Conservation (phyloP, 2,888 invertebrate genomes). For the Catocala sponsa region DNA sequence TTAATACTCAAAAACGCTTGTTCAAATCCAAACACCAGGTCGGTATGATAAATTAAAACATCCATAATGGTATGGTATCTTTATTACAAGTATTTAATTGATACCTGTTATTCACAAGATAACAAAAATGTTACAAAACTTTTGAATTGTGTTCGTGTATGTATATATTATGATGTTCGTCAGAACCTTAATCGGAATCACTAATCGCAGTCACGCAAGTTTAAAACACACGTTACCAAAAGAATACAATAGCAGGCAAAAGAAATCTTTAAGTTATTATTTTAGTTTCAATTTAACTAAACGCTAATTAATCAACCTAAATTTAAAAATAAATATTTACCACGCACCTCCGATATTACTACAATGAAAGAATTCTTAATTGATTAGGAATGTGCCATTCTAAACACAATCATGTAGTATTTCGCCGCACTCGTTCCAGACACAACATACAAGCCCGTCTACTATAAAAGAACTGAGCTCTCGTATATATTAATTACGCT, state of each 20-base stretch:
- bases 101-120: constrained; percentile 75
- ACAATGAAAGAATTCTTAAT: constrained; percentile 54
- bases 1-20: no score
- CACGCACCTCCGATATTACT: constrained; percentile 67
- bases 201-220: constrained; percentile 38
- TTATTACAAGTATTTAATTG: constrained; percentile 78
- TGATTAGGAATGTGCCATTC: constrained; percentile 65
- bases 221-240: constrained; percentile 34
- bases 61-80: constrained; percentile 73
- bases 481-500: constrained; percentile 36
- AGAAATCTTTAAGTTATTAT: constrained; percentile 45
- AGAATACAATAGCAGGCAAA: constrained; percentile 36
- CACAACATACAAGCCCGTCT: constrained; percentile 28
- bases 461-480: constrained; percentile 26
- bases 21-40: no score
- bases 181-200: constrained; percentile 30
- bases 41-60: constrained; percentile 59
- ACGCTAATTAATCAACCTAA: constrained; percentile 60
- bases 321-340: constrained; percentile 75
- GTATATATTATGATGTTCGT: constrained; percentile 29
- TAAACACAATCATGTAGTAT: constrained; percentile 49
- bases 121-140: constrained; percentile 72
- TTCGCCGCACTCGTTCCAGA: constrained; percentile 35
- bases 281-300: constrained; percentile 53
- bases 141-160: constrained; percentile 47